Base-by-base conservation (phyloP, 2,888 invertebrate genomes). In the Parthenolecanium corni region DNA sequence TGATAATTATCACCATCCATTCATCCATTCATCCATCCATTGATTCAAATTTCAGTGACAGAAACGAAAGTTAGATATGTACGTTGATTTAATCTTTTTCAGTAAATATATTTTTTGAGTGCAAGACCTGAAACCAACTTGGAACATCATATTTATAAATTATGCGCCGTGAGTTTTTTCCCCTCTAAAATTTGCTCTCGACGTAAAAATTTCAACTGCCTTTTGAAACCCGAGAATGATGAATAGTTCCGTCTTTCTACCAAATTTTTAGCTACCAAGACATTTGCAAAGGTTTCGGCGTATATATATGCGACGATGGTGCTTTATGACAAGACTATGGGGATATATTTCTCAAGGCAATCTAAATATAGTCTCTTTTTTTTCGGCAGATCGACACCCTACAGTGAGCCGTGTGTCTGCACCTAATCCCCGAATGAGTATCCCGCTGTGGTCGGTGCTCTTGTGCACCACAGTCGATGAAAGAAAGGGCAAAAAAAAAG, bases 341-440 rank as follows among this genome's bases (percentile, higher is more conserved):
- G 31, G 31, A 31, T 31, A 31, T 9, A 31, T 31, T 31, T 31
- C 14, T 42, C 44, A 42, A 42, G 14, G 44, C 6, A 18, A 5
- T 42, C 18, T 42, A n/a, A n/a, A n/a, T n/a, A n/a, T n/a, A n/a
- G n/a, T n/a, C n/a, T n/a, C n/a, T 14, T 42, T 4, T 14, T 14
- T 42, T 42, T 42, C 44, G 44, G 16, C 44, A 4, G 18, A 24
- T 46, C 5, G 46, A n/a, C 20, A 25, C 24, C 56, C 56, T 46
- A 44, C 46, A 24, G 56, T n/a, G 56, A 56, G 46, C 56, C 56
- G 44, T 56, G 56, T 56, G 56, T 56, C 56, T 42, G 44, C 56
- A 56, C 56, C 46, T 56, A 23, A 42, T 42, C 25, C 56, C 14
- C 12, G 56, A 46, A 14, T 42, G 2, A 18, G 23, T 46, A 25